Percentiles rank a stretch among this genome's conserved stretches.
Conservation (phyloP, 2,113 vertebrate genomes). For the Scomber colias region DNA sequence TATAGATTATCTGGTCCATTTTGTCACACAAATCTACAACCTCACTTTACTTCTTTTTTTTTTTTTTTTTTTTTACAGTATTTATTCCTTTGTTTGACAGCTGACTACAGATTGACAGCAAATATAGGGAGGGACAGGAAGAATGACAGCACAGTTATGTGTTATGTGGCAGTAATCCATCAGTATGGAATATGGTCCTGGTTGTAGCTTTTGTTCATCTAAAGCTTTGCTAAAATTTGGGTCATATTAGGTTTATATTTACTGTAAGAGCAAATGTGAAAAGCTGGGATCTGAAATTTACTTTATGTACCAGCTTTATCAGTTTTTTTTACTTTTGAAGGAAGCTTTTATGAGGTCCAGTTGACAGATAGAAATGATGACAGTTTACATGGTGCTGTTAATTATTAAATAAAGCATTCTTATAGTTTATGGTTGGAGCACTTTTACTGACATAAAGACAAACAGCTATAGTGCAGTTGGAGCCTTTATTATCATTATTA, state of each 20-base stretch:
- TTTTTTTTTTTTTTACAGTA: background rate
- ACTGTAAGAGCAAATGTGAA: background rate
- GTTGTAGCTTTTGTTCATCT: background rate
- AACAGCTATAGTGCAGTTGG: background rate
- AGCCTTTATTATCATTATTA: background rate
- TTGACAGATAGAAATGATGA: slow-evolving; percentile 36
- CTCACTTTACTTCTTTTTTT: background rate
- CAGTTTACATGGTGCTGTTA: background rate
- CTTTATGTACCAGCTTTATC: slow-evolving; percentile 38
- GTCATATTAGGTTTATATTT: background rate
- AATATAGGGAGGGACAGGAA: background rate
- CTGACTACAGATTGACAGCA: background rate
- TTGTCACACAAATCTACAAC: background rate
- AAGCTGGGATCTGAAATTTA: background rate
- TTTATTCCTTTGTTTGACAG: slow-evolving; percentile 9
- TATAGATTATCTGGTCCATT: background rate
- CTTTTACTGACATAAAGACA: slow-evolving; percentile 6
- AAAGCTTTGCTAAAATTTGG: background rate
- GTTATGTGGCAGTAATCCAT: background rate
- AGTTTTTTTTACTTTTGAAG: slow-evolving; percentile 46
- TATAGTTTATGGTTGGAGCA: slow-evolving; percentile 18
- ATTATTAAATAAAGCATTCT: slow-evolving; percentile 17
- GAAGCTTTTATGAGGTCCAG: slow-evolving; percentile 65
- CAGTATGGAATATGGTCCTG: background rate
- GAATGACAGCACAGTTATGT: background rate